Percentiles rank a stretch among this genome's conserved stretches.
phyloP scores from a whole-genome alignment of 2,113 vertebrate species.

The Arenaria interpres region DNA sequence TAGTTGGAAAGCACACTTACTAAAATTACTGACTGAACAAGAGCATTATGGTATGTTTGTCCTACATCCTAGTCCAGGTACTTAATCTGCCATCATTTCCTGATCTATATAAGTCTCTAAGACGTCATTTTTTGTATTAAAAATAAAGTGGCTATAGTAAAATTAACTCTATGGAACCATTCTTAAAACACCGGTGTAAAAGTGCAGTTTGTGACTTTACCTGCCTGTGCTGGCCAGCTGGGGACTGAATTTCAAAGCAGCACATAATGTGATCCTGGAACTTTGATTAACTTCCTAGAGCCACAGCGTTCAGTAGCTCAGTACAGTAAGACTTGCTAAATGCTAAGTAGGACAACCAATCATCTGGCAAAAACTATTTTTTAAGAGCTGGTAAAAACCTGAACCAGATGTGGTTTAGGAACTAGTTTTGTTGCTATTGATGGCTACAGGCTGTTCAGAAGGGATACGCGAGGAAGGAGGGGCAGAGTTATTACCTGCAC shows the following conservation, averaged over 20 bases:
- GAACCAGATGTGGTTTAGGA: neutral
- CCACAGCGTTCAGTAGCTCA: neutral
- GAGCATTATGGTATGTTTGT: conserved; percentile 5
- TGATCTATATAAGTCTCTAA: neutral
- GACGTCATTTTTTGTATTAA: conserved; percentile 22
- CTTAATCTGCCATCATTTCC: neutral
- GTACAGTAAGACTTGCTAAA: neutral
- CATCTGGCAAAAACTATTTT: neutral
- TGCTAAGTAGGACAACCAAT: neutral
- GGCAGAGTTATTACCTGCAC: neutral
- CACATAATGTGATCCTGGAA: neutral
- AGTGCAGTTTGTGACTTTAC: neutral
- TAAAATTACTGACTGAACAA: conserved; percentile 42
- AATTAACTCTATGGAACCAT: conserved; percentile 4
- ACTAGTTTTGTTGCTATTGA: neutral
- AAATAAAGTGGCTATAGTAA: conserved; percentile 42
- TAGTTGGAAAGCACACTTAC: conserved; percentile 26
- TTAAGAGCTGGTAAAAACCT: neutral
- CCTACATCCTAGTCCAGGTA: conserved; percentile 13
- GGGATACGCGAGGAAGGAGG: neutral
- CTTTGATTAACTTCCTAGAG: neutral
- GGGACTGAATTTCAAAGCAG: neutral
- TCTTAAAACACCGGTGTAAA: neutral
- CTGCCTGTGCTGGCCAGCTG: neutral
- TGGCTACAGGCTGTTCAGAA: neutral